Evolutionary conservation across 2,113 vertebrate genomes (phyloP).

Genomic region (Toxostoma redivivum): DNA sequence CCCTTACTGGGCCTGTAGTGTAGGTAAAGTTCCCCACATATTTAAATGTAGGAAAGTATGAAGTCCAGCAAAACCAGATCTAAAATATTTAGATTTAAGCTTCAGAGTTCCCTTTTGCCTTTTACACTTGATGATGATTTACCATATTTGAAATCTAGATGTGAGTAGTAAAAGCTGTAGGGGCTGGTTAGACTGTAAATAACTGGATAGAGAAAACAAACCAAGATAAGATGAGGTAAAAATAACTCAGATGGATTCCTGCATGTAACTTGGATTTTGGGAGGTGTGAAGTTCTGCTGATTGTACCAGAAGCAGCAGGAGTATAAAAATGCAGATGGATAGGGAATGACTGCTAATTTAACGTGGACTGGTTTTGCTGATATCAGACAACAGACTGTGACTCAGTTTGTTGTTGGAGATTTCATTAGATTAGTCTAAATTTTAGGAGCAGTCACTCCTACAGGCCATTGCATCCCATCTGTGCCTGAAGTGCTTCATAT

Average conservation of each 20-base stretch:
- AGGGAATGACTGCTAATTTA: not conserved
- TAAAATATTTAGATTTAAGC: not conserved
- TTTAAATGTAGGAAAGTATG: not conserved
- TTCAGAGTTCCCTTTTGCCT: not conserved
- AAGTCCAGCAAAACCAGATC: not conserved
- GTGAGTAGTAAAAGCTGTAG: not conserved
- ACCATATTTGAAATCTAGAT: not conserved
- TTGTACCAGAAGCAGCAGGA: not conserved
- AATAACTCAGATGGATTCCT: not conserved
- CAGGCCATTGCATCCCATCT: not conserved
- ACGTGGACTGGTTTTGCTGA: not conserved
- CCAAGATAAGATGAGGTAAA: not conserved
- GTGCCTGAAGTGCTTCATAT: not conserved
- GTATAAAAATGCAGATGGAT: not conserved
- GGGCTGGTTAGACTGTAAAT: not conserved
- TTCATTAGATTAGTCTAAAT: not conserved
- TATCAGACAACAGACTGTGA: not conserved
- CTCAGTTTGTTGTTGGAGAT: not conserved
- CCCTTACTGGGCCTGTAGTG: not conserved
- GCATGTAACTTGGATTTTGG: not conserved
- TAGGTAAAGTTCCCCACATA: not conserved
- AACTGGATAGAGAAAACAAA: not conserved
- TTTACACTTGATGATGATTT: not conserved
- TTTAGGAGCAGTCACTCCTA: not conserved
- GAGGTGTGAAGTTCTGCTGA: not conserved